Evolutionary conservation across 2,888 invertebrate species (phyloP).

Genomic region (Schizotus pectinicornis): DNA sequence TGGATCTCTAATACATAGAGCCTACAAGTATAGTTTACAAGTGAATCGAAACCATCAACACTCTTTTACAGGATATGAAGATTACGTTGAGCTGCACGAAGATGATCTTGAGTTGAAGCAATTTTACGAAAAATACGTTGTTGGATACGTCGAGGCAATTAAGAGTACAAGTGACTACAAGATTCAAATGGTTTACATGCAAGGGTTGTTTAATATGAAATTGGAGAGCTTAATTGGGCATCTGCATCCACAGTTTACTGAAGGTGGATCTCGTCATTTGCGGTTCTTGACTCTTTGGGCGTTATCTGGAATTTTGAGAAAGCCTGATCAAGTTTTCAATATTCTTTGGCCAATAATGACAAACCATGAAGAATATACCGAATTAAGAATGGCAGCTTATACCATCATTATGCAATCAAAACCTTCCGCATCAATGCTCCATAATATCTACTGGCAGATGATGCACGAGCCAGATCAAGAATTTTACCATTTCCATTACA

Average conservation of each 20-base stretch:
- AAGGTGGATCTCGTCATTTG: conserved; percentile 51
- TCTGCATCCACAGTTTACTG: conserved; percentile 56
- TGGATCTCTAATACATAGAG: conserved; percentile 56
- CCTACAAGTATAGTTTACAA: conserved; percentile 30
- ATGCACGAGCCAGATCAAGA: conserved; percentile 56
- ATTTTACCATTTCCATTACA: conserved; percentile 60
- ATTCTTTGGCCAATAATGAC: conserved; percentile 60
- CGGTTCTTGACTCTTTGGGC: conserved; percentile 58
- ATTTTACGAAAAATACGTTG: conserved; percentile 43
- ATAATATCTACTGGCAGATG: conserved; percentile 60
- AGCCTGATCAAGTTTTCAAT: conserved; percentile 44
- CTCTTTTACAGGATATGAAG: neutral
- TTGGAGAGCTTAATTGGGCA: conserved; percentile 52
- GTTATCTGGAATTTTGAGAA: conserved; percentile 44
- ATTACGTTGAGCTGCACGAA: neutral
- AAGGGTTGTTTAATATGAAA: conserved; percentile 59
- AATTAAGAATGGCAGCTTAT: conserved; percentile 57
- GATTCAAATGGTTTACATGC: conserved; percentile 56
- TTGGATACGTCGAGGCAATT: conserved; percentile 40
- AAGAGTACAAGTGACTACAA: conserved; percentile 45
- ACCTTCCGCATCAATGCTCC: conserved; percentile 50
- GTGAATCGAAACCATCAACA: neutral
- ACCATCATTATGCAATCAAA: conserved; percentile 56
- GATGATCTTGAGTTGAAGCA: conserved; percentile 5
- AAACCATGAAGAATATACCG: conserved; percentile 53